Conservation (phyloP, 2,113 vertebrate genomes). For the Phycodurus eques region DNA sequence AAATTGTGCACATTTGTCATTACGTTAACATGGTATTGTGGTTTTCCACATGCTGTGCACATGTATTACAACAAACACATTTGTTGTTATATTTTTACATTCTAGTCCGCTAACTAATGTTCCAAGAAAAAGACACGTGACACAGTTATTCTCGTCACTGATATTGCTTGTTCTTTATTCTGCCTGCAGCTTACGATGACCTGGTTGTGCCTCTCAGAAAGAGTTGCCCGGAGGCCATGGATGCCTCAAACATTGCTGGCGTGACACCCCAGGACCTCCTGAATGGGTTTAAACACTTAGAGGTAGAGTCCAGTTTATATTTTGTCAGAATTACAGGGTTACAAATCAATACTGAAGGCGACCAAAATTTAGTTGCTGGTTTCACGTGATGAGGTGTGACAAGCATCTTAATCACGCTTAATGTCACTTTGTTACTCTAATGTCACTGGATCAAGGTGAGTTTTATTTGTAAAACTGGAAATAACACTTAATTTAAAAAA, state of each 20-base stretch:
- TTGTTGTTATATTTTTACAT: no score
- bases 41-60: no score
- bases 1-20: no score
- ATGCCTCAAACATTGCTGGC: slow-evolving; percentile 72
- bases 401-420: no score
- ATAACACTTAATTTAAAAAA: no score
- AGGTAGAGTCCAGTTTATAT: slow-evolving; percentile 47
- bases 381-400: no score
- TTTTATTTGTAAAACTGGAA: no score
- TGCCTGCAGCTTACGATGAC: slow-evolving; percentile 71
- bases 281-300: slow-evolving; percentile 44
- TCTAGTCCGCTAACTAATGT: no score
- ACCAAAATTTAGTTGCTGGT: not conserved
- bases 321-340: not conserved
- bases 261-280: slow-evolving; percentile 80
- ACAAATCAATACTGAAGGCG: not conserved
- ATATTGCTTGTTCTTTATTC: not conserved
- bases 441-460: no score
- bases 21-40: no score
- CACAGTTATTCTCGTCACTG: not conserved
- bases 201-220: slow-evolving; percentile 77
- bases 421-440: no score
- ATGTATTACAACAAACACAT: no score
- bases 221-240: slow-evolving; percentile 75
- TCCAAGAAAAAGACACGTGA: not conserved